Percentiles rank a stretch among this genome's conserved stretches.
phyloP scores from a whole-genome alignment of 2,113 vertebrate genomes.

The Chloroceryle aenea region DNA sequence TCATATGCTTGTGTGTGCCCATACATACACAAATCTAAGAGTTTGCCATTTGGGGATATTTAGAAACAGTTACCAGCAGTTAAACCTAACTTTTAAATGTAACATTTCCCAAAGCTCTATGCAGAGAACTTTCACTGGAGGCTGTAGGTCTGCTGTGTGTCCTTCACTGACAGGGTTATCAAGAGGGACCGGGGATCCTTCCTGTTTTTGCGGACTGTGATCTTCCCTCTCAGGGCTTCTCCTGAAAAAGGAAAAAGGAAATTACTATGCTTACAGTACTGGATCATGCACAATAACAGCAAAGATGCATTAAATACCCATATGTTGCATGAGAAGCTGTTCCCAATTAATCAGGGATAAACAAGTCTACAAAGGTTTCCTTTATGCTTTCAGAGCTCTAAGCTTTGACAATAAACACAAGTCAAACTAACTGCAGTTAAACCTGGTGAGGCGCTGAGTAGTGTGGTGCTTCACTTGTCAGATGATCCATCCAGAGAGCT shows the following conservation, averaged over 20 bases:
- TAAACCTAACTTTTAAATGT: neutral
- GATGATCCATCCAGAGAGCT: neutral
- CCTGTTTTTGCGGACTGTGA: constrained; percentile 87
- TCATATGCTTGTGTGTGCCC: rapidly evolving
- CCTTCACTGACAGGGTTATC: constrained; percentile 81
- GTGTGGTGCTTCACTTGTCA: neutral
- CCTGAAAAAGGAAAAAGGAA: constrained; percentile 74
- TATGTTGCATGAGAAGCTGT: neutral
- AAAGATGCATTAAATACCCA: neutral
- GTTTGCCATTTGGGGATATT: neutral
- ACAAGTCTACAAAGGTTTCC: neutral
- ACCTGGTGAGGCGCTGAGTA: neutral
- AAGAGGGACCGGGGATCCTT: constrained; percentile 92
- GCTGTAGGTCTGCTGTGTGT: constrained; percentile 83
- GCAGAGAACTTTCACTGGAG: constrained; percentile 77
- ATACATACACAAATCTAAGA: neutral
- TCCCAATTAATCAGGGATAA: neutral
- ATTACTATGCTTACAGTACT: neutral
- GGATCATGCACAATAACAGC: neutral
- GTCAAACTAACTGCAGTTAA: neutral
- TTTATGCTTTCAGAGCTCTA: neutral
- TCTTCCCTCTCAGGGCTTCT: constrained; percentile 84
- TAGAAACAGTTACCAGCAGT: neutral
- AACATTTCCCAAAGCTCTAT: neutral
- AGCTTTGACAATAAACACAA: neutral